A percentile compares a stretch with the other conserved stretches of the same genome.
These are phyloP conservation scores for Tetraneura akinire DNA, from an alignment of 1,140 invertebrate species.

Conservation along the genomic window DNA sequence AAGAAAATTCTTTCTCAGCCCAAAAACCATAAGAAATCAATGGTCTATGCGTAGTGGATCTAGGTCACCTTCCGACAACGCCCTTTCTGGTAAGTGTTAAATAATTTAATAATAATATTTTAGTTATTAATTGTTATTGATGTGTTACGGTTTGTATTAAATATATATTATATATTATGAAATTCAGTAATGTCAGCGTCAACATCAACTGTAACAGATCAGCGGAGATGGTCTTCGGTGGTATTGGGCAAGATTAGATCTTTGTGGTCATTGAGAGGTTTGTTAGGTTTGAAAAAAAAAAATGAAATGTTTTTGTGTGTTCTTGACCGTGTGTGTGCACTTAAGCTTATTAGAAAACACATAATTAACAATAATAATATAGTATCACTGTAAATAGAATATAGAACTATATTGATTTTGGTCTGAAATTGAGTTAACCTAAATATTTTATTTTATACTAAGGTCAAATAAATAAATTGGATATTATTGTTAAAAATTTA, in stretches of 20 bases:
- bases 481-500: neutral
- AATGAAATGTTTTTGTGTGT: constrained; percentile 69
- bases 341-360: constrained; percentile 25
- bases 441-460: constrained; percentile 11
- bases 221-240: constrained; percentile 71
- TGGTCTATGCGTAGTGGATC: constrained; percentile 61
- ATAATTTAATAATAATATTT: too few relatives aligned
- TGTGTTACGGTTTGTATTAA: constrained; percentile 5
- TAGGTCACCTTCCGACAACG: constrained; percentile 57
- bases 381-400: constrained; percentile 27
- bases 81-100: constrained; percentile 70
- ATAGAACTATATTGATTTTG: neutral
- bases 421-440: constrained; percentile 25
- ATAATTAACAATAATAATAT: constrained; percentile 34
- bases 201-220: constrained; percentile 61
- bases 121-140: neutral
- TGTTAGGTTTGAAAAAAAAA: constrained; percentile 60
- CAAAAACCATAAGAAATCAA: constrained; percentile 74
- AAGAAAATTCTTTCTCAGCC: constrained; percentile 76
- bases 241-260: constrained; percentile 85
- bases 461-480: constrained; percentile 28
- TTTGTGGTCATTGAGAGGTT: constrained; percentile 73
- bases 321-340: constrained; percentile 25
- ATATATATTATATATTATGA: neutral
- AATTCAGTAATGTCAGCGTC: constrained; percentile 58